Base-by-base conservation (phyloP, 2,888 invertebrate genomes). In the Flabesymbios commensalis region DNA sequence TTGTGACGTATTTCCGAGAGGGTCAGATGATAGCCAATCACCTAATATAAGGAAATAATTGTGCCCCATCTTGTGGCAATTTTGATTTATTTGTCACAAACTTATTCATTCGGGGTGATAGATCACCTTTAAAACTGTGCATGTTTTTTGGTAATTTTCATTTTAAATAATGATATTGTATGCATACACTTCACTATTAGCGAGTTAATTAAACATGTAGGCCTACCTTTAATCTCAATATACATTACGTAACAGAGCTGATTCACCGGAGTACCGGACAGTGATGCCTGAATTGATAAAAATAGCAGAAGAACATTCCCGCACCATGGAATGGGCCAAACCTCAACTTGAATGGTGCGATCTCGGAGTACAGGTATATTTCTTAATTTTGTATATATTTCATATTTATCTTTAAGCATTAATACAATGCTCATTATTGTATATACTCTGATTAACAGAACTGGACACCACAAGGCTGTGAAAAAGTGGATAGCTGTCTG, bases 401-500 rank as follows among this genome's bases (percentile, higher is more conserved):
- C 10, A 14, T 14, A 14, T 7, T 5, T 39, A 39, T 5, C 24
- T 26, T 51, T 52, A 14, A 14, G 29, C 31, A 19, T 3, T 57
- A 57, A 36, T 4, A 28, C 29, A 33, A n/a, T 43, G 33, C 41
- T 4, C 17, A 28, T 29, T 22, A 5, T 49, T n/a, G 17, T 49
- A 26, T 47, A 14, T 63, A 22, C 17, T 57, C 10, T 57, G 42
- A 36, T 31, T 61, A 48, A n/a, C 54, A 71, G 71, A 71, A 71
- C 56, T 71, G 71, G 71, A 51, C 71, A 10, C 71, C 71, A 10
- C 33, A 47, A 4, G 71, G 71, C 1, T 71, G 71, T 59, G 71
- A 71, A 55, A 68, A 66, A 52, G 55, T 71, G 2, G 42, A 65
- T 42, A 48, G 67, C 26, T 71, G 71, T 57, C 51, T 63, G 53